Evolutionary conservation across 2,113 vertebrate genomes (phyloP), one percentile per base, ranked within the genome.

Genomic region (Progne subis): DNA sequence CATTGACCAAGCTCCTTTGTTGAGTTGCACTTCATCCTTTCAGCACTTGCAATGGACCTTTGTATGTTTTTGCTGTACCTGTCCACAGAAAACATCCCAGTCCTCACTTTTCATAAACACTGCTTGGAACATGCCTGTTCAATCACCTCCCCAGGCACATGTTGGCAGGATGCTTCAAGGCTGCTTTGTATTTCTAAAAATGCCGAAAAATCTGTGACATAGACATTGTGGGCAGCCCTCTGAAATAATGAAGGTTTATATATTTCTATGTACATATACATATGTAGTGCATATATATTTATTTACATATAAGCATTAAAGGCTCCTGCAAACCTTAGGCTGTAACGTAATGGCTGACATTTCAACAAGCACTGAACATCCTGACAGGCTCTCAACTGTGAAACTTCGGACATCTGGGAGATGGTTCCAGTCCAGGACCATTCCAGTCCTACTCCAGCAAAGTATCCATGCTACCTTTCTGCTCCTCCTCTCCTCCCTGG

Each of bases 331-430:
- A 83, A 68, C 14, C 34, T 76, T 34, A 24, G 25, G 39, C 25
- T 71, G 21, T 28, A 37, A 39, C 0, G 0, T 53, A 9, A n/a
- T 80, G 21, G 50, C 31, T 67, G 43, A 20, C 67, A 32, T 75
- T 82, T 75, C 61, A 53, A 29, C 5, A 23, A 47, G 17, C 9
- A 6, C 12, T 82, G 8, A 79, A 13, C 31, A 56, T 85, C 65
- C n/a, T 65, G 37, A 49, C 11, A 57, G 56, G 13, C 23, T 65
- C 19, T 57, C 47, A 67, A 11, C 21, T 8, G 1, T 32, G 53
- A 80, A 68, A 50, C 28, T 43, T 14, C 6, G 5, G 34, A 43
- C 5, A 47, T 13, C 0, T 72, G 41, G 34, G 26, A 60, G 5
- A 63, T 37, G 37, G 37, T 37, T 37, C 37, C 37, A 37, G 37